Evolutionary conservation across 2,797 vertebrate genomes (phyloP).

Genomic region (Syndactyla subalaris): DNA sequence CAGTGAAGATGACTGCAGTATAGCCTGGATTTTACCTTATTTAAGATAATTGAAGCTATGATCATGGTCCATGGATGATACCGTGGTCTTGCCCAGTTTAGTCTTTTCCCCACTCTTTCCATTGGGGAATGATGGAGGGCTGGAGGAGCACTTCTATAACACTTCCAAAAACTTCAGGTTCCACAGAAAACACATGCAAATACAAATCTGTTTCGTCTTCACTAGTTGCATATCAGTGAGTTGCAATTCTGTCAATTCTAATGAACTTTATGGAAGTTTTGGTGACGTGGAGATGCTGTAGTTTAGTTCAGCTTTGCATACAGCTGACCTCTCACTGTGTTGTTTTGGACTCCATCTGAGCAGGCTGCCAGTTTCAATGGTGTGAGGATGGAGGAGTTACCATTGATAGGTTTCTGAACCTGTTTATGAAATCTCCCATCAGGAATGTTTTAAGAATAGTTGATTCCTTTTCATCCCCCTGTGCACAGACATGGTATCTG

Average conservation of each 20-base stretch:
- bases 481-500: rapidly evolving
- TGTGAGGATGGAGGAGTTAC: neutral
- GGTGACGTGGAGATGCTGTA: neutral
- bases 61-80: neutral
- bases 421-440: neutral
- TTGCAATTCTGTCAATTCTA: neutral
- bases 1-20: neutral
- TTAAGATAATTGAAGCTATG: neutral
- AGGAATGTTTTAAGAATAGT: neutral
- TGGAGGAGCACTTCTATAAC: neutral
- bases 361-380: neutral
- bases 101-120: neutral
- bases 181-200: neutral
- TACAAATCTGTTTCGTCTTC: neutral
- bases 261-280: neutral
- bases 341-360: neutral
- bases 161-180: neutral
- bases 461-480: neutral
- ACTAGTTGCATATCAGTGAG: neutral
- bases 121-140: neutral
- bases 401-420: neutral
- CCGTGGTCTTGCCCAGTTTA: neutral
- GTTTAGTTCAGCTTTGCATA: neutral
- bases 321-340: rapidly evolving
- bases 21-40: neutral